Conservation (phyloP, 2,113 vertebrate species). For the Alosa alosa region DNA sequence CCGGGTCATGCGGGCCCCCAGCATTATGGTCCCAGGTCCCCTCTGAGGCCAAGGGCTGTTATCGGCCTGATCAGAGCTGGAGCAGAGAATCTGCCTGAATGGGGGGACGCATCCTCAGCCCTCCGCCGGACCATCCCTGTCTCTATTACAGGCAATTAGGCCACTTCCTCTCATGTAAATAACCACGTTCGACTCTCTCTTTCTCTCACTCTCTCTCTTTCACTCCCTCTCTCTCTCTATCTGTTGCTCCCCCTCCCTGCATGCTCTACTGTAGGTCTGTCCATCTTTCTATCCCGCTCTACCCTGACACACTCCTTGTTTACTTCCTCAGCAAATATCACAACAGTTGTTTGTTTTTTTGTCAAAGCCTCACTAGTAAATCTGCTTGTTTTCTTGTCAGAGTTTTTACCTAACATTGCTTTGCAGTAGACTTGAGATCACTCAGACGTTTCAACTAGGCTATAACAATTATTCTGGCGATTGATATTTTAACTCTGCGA, state of each 20-base stretch:
- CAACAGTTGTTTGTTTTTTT: not conserved
- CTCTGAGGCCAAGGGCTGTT: slow-evolving; percentile 21
- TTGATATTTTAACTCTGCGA: not conserved
- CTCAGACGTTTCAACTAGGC: not conserved
- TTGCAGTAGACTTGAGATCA: not conserved
- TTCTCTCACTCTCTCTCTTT: slow-evolving; percentile 15
- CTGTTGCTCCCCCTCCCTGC: not conserved
- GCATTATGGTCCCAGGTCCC: not conserved
- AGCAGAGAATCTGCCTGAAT: slow-evolving; percentile 35
- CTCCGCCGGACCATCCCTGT: slow-evolving; percentile 38
- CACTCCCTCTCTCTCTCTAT: not conserved
- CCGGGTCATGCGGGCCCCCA: not conserved
- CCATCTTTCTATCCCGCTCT: not conserved
- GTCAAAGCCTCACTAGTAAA: not conserved
- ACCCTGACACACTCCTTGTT: not conserved
- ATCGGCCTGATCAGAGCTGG: slow-evolving; percentile 40
- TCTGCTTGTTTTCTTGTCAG: not conserved
- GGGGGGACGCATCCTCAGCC: slow-evolving; percentile 19
- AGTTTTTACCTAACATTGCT: not conserved
- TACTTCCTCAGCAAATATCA: not conserved
- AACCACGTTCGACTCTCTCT: slow-evolving; percentile 34
- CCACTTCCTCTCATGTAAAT: slow-evolving; percentile 52
- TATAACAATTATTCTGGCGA: not conserved
- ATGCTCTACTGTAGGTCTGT: not conserved
- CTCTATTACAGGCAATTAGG: slow-evolving; percentile 54